A percentile compares a stretch with the other conserved stretches of the same genome.
These are phyloP conservation scores for Spisula solida DNA, from an alignment of 2,888 invertebrate genomes.

Conservation along the genomic window DNA sequence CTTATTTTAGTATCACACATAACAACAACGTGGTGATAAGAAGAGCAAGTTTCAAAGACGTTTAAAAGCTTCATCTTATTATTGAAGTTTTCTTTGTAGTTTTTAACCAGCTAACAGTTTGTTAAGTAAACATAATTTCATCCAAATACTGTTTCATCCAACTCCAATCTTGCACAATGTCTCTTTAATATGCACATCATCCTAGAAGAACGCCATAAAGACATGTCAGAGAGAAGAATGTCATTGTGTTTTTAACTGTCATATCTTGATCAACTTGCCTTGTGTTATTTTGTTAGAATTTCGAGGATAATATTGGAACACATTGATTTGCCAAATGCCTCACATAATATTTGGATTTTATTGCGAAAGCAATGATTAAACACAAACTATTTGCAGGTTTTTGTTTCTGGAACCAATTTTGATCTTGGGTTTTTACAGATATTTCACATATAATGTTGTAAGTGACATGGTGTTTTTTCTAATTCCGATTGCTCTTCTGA, in stretches of 20 bases:
- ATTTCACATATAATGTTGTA: background rate
- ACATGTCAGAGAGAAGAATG: background rate
- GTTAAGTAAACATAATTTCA: no score
- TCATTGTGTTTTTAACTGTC: slow-evolving; percentile 21
- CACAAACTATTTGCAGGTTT: background rate
- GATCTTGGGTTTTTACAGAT: background rate
- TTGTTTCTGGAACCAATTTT: background rate
- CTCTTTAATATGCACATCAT: no score
- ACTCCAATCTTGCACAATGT: no score
- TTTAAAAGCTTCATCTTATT: no score
- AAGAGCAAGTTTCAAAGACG: no score
- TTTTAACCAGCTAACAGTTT: no score
- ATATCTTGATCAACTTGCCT: slow-evolving; percentile 17
- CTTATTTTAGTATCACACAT: no score
- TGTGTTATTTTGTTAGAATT: slow-evolving; percentile 8
- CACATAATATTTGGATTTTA: background rate
- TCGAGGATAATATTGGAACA: background rate
- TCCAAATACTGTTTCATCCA: no score
- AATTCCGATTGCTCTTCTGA: background rate
- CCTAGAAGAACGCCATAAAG: no score
- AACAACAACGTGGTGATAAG: no score
- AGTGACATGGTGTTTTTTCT: background rate
- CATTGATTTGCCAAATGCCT: slow-evolving; percentile 16
- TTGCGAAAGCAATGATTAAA: background rate
- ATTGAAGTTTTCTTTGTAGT: no score